Base-by-base conservation (phyloP, 1,140 invertebrate species). In the Apis dorsata region DNA sequence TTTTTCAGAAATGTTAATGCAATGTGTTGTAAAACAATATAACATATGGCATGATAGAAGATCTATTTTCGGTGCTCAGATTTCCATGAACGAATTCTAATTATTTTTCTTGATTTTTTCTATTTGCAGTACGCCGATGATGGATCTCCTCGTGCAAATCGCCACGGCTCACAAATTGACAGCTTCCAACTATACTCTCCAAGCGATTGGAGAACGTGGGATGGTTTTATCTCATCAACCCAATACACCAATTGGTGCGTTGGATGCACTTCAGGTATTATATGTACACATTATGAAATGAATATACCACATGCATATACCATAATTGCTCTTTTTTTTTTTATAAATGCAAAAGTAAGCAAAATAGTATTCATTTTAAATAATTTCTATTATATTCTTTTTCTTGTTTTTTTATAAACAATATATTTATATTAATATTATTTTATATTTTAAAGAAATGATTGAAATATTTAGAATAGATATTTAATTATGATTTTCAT, bases 111-210 rank as follows among this genome's bases (percentile, higher is more conserved):
- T 49, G 9, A 55, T 53, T 28, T 71, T 72, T 51, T 79, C 5
- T 93, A 91, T 88, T 94, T 94, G 80, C 94, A 97, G 97, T 90
- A 97, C 96, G 15, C 97, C 97, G 55, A 97, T 98, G 96, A 96
- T 97, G 96, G 97, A 97, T 92, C 94, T 98, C 51, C 94, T 97
- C 82, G 96, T 98, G 75, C 96, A 97, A 90, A 95, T 97, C 73
- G 95, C 96, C 65, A 97, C 96, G 60, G 95, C 95, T 55, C 95
- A 97, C 92, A 96, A 96, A 92, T 94, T 97, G 75, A 95, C 95
- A 85, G 96, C 97, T 15, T 96, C 96, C 63, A 96, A 95, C 87
- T 96, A 97, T 92, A 95, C 96, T n/a, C 93, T 97, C n/a, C 95
- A 96, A 91, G 95, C 96, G 7, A 93, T 96, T 71, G 96, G 96